A percentile compares a stretch with the other conserved stretches of the same genome.
These are phyloP conservation scores for Philaethria dido DNA, from an alignment of 2,888 invertebrate genomes.

Conservation along the genomic window DNA sequence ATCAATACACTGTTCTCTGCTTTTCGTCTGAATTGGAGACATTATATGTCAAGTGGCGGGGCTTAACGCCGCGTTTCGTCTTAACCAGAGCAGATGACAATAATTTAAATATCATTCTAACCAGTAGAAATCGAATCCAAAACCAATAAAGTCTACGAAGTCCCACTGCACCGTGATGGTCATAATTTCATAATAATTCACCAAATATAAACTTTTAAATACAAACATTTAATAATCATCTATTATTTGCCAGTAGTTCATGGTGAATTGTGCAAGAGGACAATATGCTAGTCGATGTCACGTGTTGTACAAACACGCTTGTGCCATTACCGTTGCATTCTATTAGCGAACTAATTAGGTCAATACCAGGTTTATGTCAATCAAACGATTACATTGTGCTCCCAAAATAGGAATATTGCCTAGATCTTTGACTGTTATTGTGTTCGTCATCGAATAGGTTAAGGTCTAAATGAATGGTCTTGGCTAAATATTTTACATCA, in stretches of 20 bases:
- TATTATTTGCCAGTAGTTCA: neutral
- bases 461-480: too few relatives aligned
- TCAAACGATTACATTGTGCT: slow-evolving; percentile 20
- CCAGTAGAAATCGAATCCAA: too few relatives aligned
- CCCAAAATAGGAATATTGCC: neutral
- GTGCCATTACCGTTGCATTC: slow-evolving; percentile 58
- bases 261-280: slow-evolving; percentile 10
- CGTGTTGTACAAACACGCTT: slow-evolving; percentile 48
- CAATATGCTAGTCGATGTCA: slow-evolving; percentile 25
- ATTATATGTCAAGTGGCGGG: neutral
- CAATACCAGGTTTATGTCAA: slow-evolving; percentile 41
- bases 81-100: too few relatives aligned
- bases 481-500: too few relatives aligned
- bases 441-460: too few relatives aligned
- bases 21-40: neutral
- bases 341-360: slow-evolving; percentile 58
- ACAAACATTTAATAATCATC: too few relatives aligned
- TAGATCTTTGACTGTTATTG: neutral
- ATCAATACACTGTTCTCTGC: neutral
- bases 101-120: too few relatives aligned
- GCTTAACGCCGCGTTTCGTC: neutral
- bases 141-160: neutral
- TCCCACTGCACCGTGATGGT: neutral
- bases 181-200: neutral
- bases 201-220: neutral